These are phyloP conservation scores for Zaprionus ornatus DNA, from an alignment of 1,140 invertebrate species.

Conservation along the genomic window DNA sequence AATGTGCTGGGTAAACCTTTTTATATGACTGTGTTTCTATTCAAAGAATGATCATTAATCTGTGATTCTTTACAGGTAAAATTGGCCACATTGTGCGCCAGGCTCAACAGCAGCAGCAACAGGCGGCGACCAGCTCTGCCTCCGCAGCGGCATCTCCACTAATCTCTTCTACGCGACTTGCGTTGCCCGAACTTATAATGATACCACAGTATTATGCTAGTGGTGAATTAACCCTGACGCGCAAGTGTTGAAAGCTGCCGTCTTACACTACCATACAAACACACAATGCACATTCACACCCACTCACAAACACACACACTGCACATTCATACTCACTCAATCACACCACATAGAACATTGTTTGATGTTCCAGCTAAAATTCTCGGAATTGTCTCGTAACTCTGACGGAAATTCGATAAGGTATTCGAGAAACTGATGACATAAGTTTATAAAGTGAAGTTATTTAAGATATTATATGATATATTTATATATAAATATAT, in stretches of 20 bases:
- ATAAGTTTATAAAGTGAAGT: constrained; percentile 6
- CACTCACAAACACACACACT: constrained; percentile 18
- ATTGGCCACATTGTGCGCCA: constrained; percentile 75
- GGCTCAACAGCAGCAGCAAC: constrained; percentile 39
- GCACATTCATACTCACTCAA: neutral
- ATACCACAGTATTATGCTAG: constrained; percentile 81
- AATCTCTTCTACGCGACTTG: constrained; percentile 43
- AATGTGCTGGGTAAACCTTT: constrained; percentile 69
- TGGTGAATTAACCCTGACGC: constrained; percentile 71
- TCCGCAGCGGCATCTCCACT: constrained; percentile 45
- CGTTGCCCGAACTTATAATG: constrained; percentile 68
- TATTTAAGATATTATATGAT: neutral
- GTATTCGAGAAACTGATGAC: constrained; percentile 8
- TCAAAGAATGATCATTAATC: neutral
- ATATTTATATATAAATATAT: too few relatives aligned
- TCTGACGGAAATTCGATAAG: neutral
- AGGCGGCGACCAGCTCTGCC: constrained; percentile 24
- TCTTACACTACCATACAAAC: neutral
- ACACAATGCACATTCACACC: constrained; percentile 12
- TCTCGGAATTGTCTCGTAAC: neutral
- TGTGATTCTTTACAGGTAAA: constrained; percentile 57
- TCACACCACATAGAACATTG: constrained; percentile 1
- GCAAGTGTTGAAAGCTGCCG: constrained; percentile 55
- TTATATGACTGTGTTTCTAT: neutral
- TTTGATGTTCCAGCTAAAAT: neutral